These are phyloP conservation scores for Tachysurus vachellii DNA, from an alignment of 2,113 vertebrate genomes.

Conservation along the genomic window DNA sequence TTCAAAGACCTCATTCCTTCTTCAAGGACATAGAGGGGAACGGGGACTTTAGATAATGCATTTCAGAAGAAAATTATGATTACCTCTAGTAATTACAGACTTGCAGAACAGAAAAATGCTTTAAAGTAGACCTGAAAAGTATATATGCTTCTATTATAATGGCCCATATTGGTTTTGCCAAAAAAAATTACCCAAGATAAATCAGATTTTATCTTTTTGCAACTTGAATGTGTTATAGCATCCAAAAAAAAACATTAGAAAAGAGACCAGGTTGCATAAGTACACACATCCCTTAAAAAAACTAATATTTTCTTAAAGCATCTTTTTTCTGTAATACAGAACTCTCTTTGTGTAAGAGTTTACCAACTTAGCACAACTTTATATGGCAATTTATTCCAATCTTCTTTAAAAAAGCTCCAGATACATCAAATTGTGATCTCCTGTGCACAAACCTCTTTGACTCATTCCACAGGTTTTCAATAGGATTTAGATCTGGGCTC, in stretches of 20 bases:
- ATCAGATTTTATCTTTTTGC: not conserved
- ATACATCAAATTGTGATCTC: too few relatives aligned
- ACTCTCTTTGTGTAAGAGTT: too few relatives aligned
- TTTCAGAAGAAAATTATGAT: not conserved
- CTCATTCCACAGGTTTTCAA: too few relatives aligned
- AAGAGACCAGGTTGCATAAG: not conserved
- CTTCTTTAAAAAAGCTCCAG: not conserved
- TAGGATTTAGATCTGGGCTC: too few relatives aligned
- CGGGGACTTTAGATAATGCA: not conserved
- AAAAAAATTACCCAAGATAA: not conserved
- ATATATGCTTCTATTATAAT: too few relatives aligned
- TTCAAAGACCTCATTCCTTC: not conserved
- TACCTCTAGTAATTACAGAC: not conserved
- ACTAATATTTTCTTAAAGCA: not conserved
- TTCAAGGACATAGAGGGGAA: constrained; percentile 6
- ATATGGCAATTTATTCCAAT: not conserved
- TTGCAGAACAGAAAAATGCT: not conserved
- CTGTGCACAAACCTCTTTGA: too few relatives aligned
- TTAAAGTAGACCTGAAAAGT: not conserved
- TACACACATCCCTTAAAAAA: not conserved
- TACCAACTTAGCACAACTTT: not conserved
- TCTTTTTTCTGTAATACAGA: too few relatives aligned
- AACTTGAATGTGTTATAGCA: not conserved
- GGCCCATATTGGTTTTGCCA: not conserved
- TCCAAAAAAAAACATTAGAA: not conserved